Evolutionary conservation across 2,888 invertebrate species (phyloP).

Genomic region (Teleiodes luculella): DNA sequence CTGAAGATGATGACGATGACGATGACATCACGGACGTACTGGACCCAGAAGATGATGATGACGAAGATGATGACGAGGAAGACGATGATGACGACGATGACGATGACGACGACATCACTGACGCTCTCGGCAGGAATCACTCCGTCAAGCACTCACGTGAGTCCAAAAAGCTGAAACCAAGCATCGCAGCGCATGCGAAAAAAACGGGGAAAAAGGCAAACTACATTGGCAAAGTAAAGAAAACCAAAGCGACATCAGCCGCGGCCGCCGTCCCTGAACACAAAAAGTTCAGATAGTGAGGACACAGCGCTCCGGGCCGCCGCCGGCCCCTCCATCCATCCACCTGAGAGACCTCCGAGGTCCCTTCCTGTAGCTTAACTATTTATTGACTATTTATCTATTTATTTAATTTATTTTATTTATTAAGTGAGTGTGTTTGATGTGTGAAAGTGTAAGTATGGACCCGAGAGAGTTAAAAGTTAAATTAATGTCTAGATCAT

Average conservation of each 20-base stretch:
- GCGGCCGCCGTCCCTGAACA: constrained; percentile 68
- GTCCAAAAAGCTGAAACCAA: constrained; percentile 84
- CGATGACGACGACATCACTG: constrained; percentile 81
- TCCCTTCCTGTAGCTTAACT: constrained; percentile 76
- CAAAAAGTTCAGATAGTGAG: constrained; percentile 78
- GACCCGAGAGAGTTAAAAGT: constrained; percentile 66
- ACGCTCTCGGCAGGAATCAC: constrained; percentile 78
- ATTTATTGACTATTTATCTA: constrained; percentile 80
- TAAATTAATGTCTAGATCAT: constrained; percentile 80
- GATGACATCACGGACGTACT: constrained; percentile 77
- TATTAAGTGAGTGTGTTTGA: constrained; percentile 78
- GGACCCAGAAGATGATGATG: constrained; percentile 81
- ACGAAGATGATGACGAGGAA: constrained; percentile 83
- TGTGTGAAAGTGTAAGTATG: constrained; percentile 75
- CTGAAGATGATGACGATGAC: constrained; percentile 80
- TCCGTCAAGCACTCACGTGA: constrained; percentile 85
- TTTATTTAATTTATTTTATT: constrained; percentile 80
- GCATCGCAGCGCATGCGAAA: constrained; percentile 62
- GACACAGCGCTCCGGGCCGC: constrained; percentile 48
- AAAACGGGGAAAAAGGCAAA: constrained; percentile 72
- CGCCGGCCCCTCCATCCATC: constrained; percentile 55
- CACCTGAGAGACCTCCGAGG: constrained; percentile 68
- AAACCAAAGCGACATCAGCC: constrained; percentile 72
- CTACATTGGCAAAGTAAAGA: constrained; percentile 73
- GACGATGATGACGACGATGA: constrained; percentile 83